A percentile compares a stretch with the other conserved stretches of the same genome.
These are phyloP conservation scores for Drosophila sturtevanti DNA, from an alignment of 1,140 invertebrate species.

Conservation along the genomic window DNA sequence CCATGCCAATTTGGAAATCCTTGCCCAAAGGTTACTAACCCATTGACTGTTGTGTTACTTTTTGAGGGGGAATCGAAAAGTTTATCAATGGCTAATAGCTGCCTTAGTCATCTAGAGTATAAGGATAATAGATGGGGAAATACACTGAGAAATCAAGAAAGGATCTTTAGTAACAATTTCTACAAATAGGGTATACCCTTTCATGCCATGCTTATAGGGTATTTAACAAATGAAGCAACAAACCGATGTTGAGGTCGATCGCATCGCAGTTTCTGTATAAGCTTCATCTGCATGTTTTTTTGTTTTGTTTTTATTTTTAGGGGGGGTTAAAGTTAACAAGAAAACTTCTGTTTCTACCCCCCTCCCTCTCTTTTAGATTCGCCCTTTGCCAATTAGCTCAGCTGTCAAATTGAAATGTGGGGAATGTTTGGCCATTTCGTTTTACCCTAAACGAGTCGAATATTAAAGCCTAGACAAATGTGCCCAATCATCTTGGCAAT, in stretches of 20 bases:
- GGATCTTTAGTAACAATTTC: background rate
- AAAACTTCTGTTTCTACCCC: background rate
- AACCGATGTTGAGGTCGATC: slow-evolving; percentile 33
- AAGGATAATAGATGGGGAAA: too few relatives aligned
- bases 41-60: too few relatives aligned
- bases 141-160: too few relatives aligned
- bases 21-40: too few relatives aligned
- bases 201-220: background rate
- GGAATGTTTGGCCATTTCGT: background rate
- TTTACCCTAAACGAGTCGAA: slow-evolving; percentile 16
- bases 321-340: slow-evolving; percentile 67
- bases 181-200: background rate
- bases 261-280: slow-evolving; percentile 23
- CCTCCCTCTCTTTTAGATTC: background rate
- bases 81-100: too few relatives aligned
- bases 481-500: slow-evolving; percentile 72
- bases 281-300: slow-evolving; percentile 42
- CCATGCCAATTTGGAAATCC: too few relatives aligned
- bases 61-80: too few relatives aligned
- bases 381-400: slow-evolving; percentile 42
- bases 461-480: slow-evolving; percentile 33
- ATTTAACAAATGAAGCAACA: background rate
- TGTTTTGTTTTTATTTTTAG: background rate
- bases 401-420: slow-evolving; percentile 13
- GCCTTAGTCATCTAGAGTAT: too few relatives aligned